These are phyloP conservation scores for Paramormyrops hopkinsi DNA, from an alignment of 2,797 vertebrate genomes.

Conservation along the genomic window DNA sequence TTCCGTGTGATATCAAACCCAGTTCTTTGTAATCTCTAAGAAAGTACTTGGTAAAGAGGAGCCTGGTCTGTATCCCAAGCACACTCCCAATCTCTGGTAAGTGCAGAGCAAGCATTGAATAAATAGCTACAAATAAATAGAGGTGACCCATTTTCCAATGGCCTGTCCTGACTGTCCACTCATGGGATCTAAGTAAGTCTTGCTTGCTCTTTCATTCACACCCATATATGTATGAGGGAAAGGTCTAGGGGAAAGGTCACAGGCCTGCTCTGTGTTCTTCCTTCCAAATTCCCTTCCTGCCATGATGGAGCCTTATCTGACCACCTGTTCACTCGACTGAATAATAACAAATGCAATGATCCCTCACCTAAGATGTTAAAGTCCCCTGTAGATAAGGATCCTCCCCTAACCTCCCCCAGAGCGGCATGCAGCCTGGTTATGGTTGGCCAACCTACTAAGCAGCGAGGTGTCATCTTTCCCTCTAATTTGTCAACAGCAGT, in stretches of 20 bases:
- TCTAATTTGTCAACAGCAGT: not conserved
- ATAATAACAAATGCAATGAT: not conserved
- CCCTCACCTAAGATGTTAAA: not conserved
- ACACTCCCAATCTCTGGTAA: not conserved
- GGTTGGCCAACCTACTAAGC: not conserved
- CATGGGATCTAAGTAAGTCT: not conserved
- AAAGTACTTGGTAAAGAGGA: not conserved
- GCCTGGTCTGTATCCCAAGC: not conserved
- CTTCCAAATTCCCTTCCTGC: not conserved
- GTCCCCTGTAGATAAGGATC: not conserved
- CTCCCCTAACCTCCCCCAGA: not conserved
- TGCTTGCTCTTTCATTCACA: not conserved
- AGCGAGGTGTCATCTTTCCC: not conserved
- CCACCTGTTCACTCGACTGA: not conserved
- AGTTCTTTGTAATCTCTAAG: not conserved
- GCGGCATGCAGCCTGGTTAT: not conserved
- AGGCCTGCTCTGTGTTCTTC: not conserved
- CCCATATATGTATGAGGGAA: not conserved
- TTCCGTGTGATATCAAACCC: not conserved
- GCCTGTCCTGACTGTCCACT: not conserved
- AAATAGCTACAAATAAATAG: conserved; percentile 6
- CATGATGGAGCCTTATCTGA: not conserved
- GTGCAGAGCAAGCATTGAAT: conserved; percentile 8
- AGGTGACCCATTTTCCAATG: conserved; percentile 12
- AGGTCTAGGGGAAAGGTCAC: not conserved